These are phyloP conservation scores for Heliconius hermathena DNA, from an alignment of 1,140 invertebrate genomes.

Conservation along the genomic window DNA sequence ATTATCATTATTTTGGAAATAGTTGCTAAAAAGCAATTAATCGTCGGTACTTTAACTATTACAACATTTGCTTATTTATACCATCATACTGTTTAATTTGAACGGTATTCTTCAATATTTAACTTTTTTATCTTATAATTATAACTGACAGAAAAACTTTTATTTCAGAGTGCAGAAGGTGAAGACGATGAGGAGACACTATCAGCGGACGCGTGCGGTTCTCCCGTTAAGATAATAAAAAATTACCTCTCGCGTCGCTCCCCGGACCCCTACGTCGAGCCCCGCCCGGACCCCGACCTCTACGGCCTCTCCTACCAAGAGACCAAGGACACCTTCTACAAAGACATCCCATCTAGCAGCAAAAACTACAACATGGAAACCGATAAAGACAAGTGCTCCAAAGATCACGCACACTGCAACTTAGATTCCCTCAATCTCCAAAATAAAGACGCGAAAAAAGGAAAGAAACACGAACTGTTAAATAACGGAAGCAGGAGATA, in stretches of 20 bases:
- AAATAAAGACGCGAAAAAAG: constrained; percentile 55
- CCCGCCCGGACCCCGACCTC: constrained; percentile 52
- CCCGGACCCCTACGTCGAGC: constrained; percentile 28
- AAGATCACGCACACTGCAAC: constrained; percentile 55
- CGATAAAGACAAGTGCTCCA: constrained; percentile 63
- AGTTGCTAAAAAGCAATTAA: too few relatives aligned
- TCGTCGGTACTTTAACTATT: too few relatives aligned
- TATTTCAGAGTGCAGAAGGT: constrained; percentile 70
- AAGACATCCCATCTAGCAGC: constrained; percentile 72
- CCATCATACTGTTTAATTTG: too few relatives aligned
- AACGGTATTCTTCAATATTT: too few relatives aligned
- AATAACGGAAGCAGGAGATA: constrained; percentile 70
- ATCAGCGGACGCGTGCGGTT: constrained; percentile 72
- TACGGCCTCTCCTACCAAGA: constrained; percentile 65
- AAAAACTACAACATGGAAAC: constrained; percentile 70
- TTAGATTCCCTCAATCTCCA: constrained; percentile 62
- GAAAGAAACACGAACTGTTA: constrained; percentile 56
- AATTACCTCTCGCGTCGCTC: constrained; percentile 62
- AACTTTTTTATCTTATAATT: neutral
- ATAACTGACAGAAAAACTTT: neutral
- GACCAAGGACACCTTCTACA: constrained; percentile 67
- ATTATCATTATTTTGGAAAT: too few relatives aligned
- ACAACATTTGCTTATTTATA: too few relatives aligned
- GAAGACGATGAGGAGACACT: constrained; percentile 82
- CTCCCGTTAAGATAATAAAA: constrained; percentile 62